Evolutionary conservation across 1,140 invertebrate genomes (phyloP).

Genomic region (Anoplophora glabripennis): DNA sequence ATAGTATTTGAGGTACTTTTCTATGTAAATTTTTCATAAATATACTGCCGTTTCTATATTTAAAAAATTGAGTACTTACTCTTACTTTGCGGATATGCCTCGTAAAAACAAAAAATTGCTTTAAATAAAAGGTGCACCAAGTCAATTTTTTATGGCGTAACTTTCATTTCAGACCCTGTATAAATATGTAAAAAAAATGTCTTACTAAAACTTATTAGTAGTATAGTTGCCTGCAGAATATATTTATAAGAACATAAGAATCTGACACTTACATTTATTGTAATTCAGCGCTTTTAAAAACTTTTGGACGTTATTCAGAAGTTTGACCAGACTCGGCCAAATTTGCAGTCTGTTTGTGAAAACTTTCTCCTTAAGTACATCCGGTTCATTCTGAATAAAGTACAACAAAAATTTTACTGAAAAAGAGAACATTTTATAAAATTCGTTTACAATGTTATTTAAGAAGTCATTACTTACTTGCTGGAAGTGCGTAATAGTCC

Average conservation of each 20-base stretch:
- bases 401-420: conserved; percentile 72
- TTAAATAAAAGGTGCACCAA: too few species aligned
- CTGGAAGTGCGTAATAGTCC: conserved; percentile 69
- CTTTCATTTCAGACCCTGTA: too few species aligned
- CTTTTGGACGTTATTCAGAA: conserved; percentile 66
- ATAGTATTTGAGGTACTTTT: too few species aligned
- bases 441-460: not conserved
- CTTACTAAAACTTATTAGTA: too few species aligned
- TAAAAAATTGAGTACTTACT: too few species aligned
- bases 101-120: too few species aligned
- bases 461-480: conserved; percentile 51
- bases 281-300: conserved; percentile 51
- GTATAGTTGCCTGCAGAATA: too few species aligned
- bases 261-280: conserved; percentile 50
- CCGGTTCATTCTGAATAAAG: conserved; percentile 63
- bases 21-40: too few species aligned
- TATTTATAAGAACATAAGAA: conserved; percentile 8
- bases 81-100: too few species aligned
- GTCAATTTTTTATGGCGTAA: too few species aligned
- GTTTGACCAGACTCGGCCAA: conserved; percentile 74
- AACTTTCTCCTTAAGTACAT: conserved; percentile 56
- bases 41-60: too few species aligned
- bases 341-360: conserved; percentile 69
- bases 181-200: too few species aligned
- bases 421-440: conserved; percentile 33